Evolutionary conservation across 1,140 invertebrate genomes (phyloP), one percentile per base, ranked within the genome.

Genomic region (Leptinotarsa undecemlineata): DNA sequence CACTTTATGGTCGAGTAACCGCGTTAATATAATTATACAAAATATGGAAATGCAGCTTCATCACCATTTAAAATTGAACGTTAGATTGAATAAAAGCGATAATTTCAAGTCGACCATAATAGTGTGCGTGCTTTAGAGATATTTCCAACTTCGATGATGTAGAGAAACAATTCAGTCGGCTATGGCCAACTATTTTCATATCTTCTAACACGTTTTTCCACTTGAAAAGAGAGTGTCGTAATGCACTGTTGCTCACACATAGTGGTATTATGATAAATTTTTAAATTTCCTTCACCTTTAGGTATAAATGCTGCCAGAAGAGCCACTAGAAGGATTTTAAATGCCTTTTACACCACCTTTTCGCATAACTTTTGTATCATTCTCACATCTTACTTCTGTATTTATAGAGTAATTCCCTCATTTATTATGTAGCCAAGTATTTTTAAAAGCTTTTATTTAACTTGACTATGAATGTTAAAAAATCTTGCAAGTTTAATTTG

Each of bases 171-270:
- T 57, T 57, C 51, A 57, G 4, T 57, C n/a, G 51, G 51, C 15
- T 17, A 57, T 19, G 51, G 51, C n/a, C 15, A 57, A 57, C 51
- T 57, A 57, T 57, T 57, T 15, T 14, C 15, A 19, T 57, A 57
- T 57, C 51, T 17, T 57, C 51, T 57, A 57, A 57, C 51, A 57
- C 51, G 51, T 57, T 57, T 57, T 57, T 57, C 51, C 51, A 57
- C 51, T 57, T 57, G 51, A 57, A 57, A 57, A 57, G 51, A 57
- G 51, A 57, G 51, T 57, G 51, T 17, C 51, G 33, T 42, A 6
- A 42, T 42, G 33, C 33, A 42, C 33, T 42, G 33, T 42, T 42
- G 33, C 33, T 42, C 33, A 42, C 33, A 42, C 2, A 42, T 42
- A 2, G 33, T 42, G 2, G 33, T 11, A 11, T 42, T 42, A 42